Conservation (phyloP, 2,888 invertebrate genomes). For the Gastrophysa polygoni region DNA sequence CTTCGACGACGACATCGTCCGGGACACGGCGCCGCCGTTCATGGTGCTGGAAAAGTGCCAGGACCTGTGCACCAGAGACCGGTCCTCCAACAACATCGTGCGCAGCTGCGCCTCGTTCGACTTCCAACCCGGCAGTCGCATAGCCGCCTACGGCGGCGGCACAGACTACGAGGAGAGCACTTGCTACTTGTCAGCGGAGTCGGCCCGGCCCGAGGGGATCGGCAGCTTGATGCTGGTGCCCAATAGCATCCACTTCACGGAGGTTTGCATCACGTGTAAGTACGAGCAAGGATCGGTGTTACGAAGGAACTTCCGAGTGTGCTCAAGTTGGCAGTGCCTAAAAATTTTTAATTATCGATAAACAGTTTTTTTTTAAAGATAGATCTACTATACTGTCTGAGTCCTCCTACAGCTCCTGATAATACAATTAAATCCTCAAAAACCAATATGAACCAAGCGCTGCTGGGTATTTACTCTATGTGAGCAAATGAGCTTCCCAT, state of each 20-base stretch:
- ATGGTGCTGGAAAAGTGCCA: conserved; percentile 89
- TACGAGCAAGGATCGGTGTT: too few species aligned
- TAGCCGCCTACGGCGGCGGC: conserved; percentile 78
- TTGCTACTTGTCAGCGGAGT: conserved; percentile 84
- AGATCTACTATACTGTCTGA: too few species aligned
- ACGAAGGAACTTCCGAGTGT: too few species aligned
- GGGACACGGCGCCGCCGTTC: conserved; percentile 85
- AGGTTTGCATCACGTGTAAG: conserved; percentile 89
- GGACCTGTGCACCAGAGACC: conserved; percentile 77
- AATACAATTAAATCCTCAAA: too few species aligned
- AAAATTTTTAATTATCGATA: too few species aligned
- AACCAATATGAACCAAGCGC: too few species aligned
- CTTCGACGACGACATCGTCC: conserved; percentile 86
- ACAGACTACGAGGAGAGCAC: conserved; percentile 89
- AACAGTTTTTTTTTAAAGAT: too few species aligned
- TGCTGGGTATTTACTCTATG: too few species aligned
- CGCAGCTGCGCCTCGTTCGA: conserved; percentile 88
- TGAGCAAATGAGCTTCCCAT: too few species aligned
- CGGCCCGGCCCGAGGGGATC: conserved; percentile 86
- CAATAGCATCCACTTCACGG: conserved; percentile 88
- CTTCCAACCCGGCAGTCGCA: conserved; percentile 86
- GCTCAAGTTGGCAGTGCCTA: too few species aligned
- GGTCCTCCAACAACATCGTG: conserved; percentile 80
- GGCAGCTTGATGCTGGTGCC: conserved; percentile 88
- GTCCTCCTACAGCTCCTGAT: too few species aligned